These are phyloP conservation scores for Petrophora chlorosata DNA, from an alignment of 2,888 invertebrate species.

Conservation along the genomic window DNA sequence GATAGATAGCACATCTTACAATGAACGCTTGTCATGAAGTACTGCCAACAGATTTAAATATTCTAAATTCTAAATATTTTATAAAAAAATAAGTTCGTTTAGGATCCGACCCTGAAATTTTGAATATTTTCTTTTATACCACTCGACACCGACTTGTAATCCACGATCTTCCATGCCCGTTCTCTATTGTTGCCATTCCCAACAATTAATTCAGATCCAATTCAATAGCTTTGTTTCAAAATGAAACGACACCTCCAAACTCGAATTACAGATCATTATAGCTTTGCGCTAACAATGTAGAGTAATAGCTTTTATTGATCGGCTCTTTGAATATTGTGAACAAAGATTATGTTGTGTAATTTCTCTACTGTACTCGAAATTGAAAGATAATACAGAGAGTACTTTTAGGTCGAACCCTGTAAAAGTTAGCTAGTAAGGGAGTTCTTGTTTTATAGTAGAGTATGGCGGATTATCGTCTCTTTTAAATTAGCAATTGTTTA, in stretches of 20 bases:
- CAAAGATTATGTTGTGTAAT: conserved; percentile 8
- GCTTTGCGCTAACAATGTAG: conserved; percentile 14
- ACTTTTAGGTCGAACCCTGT: too few species aligned
- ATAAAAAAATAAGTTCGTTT: too few species aligned
- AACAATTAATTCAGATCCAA: conserved; percentile 24
- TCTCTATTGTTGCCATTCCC: conserved; percentile 14
- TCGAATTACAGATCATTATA: conserved; percentile 14
- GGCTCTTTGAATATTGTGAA: conserved; percentile 9
- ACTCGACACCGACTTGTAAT: conserved; percentile 4
- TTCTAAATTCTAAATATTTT: too few species aligned
- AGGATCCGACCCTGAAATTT: too few species aligned
- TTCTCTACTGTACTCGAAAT: conserved; percentile 6
- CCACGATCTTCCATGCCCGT: conserved; percentile 8
- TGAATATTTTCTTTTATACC: background rate
- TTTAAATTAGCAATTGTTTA: too few species aligned
- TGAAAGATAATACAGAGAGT: conserved; percentile 12
- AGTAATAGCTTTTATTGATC: conserved; percentile 22
- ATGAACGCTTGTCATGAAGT: too few species aligned
- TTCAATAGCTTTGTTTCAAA: conserved; percentile 27
- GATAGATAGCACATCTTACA: too few species aligned
- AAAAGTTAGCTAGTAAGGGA: too few species aligned
- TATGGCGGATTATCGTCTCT: too few species aligned
- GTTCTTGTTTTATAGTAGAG: too few species aligned
- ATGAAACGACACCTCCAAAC: conserved; percentile 27
- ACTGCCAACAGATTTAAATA: too few species aligned